Base-by-base conservation (phyloP, 2,113 vertebrate species). In the Theropithecus gelada region DNA sequence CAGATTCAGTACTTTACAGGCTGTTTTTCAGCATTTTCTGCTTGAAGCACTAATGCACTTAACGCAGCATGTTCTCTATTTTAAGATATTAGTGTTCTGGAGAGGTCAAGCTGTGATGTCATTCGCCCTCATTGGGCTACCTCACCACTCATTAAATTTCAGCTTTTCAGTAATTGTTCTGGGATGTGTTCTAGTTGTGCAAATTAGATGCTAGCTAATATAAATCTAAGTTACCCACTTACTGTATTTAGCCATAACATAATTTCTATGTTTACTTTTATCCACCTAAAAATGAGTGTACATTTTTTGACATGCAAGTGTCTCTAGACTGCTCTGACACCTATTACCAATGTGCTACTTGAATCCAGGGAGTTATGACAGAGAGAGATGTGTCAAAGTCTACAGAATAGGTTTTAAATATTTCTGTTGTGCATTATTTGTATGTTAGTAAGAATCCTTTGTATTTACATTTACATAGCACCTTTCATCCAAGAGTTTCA, bases 381-480 rank as follows among this genome's bases (percentile, higher is more conserved):
- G 70, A 97, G 48, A 95, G 43, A 93, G 72, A 75, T 66, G 30
- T 96, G 96, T 88, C 83, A 70, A 88, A 96, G 92, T 93, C 94
- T 96, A 98, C 76, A 98, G 87, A 93, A 87, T 20, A 95, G 27
- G 43, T 96, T 95, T 93, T 88, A 95, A 97, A 82, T 93, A 94
- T 92, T 93, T 96, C 55, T 97, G 75, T 79, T 95, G 73, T 96
- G 38, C 61, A 97, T 76, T 78, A 96, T 86, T 88, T 93, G 64
- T 97, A 97, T 94, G 96, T 97, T 83, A 92, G 90, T 97, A 98
- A 97, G 88, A 97, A 90, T 93, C 76, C 43, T 96, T 96, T 95
- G 85, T 97, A 97, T 97, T 98, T 97, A 97, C 85, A 97, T 97
- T 93, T 97, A 96, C n/a, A 96, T 97, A 98, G 97, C 97, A 98